Percentiles rank a stretch among this genome's conserved stretches.
Evolutionary conservation across 2,888 invertebrate species (phyloP).

Genomic region (Cylloceria caligata): DNA sequence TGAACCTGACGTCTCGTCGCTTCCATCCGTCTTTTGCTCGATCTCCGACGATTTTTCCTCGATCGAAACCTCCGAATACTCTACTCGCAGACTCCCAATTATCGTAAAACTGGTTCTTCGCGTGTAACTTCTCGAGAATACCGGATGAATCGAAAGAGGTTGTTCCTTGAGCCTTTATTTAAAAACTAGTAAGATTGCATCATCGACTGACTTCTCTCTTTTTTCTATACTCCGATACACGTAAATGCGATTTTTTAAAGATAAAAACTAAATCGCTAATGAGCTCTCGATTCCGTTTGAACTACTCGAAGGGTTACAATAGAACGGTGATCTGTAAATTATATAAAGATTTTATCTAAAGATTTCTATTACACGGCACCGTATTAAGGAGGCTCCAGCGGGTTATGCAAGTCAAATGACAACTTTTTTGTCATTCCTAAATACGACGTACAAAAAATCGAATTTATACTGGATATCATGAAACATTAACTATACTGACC

Average conservation of each 20-base stretch:
- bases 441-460: no score
- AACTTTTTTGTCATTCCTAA: no score
- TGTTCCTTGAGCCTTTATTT: neutral
- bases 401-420: no score
- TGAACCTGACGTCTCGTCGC: neutral
- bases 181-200: neutral
- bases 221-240: neutral
- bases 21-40: neutral
- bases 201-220: neutral
- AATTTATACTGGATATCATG: no score
- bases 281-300: no score
- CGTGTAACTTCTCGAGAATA: neutral
- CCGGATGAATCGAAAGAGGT: neutral
- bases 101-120: conserved; percentile 17
- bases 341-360: no score
- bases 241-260: neutral
- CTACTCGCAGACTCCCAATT: conserved; percentile 5
- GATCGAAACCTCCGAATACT: neutral
- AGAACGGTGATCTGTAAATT: no score
- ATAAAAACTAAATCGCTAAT: no score
- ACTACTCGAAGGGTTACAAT: no score
- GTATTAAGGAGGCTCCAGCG: no score
- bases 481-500: no score
- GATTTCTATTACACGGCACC: no score
- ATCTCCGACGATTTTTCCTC: neutral